phyloP scores from a whole-genome alignment of 2,797 vertebrate species.

The Chaunax sp. region DNA sequence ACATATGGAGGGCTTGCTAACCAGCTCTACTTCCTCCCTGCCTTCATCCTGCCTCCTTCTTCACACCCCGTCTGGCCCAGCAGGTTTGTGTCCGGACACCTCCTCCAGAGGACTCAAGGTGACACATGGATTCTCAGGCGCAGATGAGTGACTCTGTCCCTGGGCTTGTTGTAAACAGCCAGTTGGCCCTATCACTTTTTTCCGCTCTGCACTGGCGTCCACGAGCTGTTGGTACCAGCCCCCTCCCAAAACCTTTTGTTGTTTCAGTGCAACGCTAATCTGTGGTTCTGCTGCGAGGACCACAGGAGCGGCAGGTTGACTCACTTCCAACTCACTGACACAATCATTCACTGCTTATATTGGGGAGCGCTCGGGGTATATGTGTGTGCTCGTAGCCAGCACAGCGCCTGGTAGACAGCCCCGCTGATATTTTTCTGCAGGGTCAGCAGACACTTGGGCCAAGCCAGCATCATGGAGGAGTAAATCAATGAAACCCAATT shows the following conservation, averaged over 20 bases:
- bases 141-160: conserved; percentile 63
- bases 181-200: conserved; percentile 40
- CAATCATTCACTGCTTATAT: conserved; percentile 76
- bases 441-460: conserved; percentile 82
- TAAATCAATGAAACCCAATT: conserved; percentile 84
- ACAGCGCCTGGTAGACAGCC: conserved; percentile 68
- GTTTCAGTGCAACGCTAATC: conserved; percentile 70
- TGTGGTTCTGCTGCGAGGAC: conserved; percentile 67
- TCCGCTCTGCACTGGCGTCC: conserved; percentile 17
- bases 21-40: conserved; percentile 41
- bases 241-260: conserved; percentile 55
- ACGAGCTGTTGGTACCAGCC: conserved; percentile 30
- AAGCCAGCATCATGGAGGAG: conserved; percentile 73
- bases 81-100: conserved; percentile 69
- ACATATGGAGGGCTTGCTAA: conserved; percentile 48
- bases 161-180: conserved; percentile 44
- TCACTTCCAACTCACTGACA: conserved; percentile 78
- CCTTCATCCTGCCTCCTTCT: conserved; percentile 45
- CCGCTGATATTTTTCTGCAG: conserved; percentile 80
- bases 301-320: conserved; percentile 70
- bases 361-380: conserved; percentile 45
- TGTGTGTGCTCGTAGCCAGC: conserved; percentile 31
- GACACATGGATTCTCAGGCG: conserved; percentile 69
- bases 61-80: conserved; percentile 71
- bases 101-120: conserved; percentile 78